Conservation (phyloP, 2,797 vertebrate genomes). For the Schizopygopsis pylzovi region DNA sequence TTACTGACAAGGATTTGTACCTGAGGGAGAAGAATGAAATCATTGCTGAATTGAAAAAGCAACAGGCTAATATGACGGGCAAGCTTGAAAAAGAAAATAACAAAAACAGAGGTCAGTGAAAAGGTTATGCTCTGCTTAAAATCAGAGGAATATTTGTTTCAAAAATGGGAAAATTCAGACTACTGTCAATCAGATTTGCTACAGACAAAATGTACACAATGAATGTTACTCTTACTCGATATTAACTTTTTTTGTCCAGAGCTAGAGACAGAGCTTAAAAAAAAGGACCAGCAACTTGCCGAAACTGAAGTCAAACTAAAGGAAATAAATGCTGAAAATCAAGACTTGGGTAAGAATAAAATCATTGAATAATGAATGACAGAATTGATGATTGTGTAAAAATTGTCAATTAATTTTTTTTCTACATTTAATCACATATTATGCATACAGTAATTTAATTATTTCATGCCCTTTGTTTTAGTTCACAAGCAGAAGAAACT, state of each 20-base stretch:
- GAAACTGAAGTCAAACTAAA: constrained; percentile 45
- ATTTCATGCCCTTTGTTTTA: background rate
- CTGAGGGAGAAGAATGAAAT: background rate
- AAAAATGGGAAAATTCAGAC: background rate
- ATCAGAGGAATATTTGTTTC: background rate
- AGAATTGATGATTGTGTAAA: background rate
- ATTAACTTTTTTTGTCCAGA: constrained; percentile 40
- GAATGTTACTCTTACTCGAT: background rate
- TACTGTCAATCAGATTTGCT: background rate
- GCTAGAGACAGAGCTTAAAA: constrained; percentile 56
- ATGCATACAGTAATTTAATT: background rate
- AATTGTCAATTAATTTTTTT: background rate
- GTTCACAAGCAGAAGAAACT: background rate
- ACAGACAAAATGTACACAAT: too few relatives aligned
- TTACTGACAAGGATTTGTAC: constrained; percentile 39
- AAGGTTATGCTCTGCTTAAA: background rate
- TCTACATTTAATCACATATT: background rate
- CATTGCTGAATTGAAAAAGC: constrained; percentile 7
- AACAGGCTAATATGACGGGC: background rate
- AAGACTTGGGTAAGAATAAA: constrained; percentile 26
- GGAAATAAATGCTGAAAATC: constrained; percentile 26
- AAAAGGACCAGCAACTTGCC: constrained; percentile 53
- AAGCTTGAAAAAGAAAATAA: constrained; percentile 13
- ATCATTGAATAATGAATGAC: background rate
- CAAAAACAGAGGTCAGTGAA: constrained; percentile 24